Conservation (phyloP, 1,140 invertebrate genomes). For the Drosophila varians region DNA sequence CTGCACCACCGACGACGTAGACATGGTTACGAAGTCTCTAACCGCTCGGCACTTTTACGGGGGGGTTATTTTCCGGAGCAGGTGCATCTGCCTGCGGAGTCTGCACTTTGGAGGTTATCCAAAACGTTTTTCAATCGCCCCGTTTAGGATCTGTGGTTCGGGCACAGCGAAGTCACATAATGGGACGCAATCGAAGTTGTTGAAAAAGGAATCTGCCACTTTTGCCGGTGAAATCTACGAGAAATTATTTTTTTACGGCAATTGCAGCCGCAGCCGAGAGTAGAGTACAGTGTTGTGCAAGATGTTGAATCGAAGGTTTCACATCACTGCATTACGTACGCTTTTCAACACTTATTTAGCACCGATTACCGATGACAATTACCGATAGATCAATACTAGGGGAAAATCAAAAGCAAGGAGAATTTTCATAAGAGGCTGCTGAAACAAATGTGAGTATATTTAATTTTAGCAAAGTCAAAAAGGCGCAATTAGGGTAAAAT, state of each 20-base stretch:
- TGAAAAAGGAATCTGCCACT: not conserved
- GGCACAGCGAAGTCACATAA: not conserved
- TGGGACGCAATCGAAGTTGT: not conserved
- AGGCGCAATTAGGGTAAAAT: constrained; percentile 16
- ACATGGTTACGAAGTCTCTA: constrained; percentile 46
- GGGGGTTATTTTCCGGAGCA: constrained; percentile 30
- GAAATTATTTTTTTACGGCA: constrained; percentile 6
- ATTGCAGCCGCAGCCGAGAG: constrained; percentile 20
- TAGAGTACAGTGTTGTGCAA: constrained; percentile 7
- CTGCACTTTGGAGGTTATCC: constrained; percentile 37
- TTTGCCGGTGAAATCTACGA: not conserved
- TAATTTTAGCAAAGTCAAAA: constrained; percentile 44
- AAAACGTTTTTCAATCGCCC: constrained; percentile 16
- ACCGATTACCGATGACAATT: constrained; percentile 18
- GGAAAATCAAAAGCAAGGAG: constrained; percentile 43
- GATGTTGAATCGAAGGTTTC: not conserved
- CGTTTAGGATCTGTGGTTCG: not conserved
- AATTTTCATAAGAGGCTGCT: constrained; percentile 76
- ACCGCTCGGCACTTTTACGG: not conserved
- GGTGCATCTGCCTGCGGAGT: constrained; percentile 47
- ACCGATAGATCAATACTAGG: constrained; percentile 20
- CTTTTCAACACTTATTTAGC: not conserved
- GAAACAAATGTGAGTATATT: constrained; percentile 75
- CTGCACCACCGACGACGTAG: constrained; percentile 86
- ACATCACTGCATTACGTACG: not conserved